phyloP scores from a whole-genome alignment of 2,888 invertebrate species.

The Pyrrhia umbra region DNA sequence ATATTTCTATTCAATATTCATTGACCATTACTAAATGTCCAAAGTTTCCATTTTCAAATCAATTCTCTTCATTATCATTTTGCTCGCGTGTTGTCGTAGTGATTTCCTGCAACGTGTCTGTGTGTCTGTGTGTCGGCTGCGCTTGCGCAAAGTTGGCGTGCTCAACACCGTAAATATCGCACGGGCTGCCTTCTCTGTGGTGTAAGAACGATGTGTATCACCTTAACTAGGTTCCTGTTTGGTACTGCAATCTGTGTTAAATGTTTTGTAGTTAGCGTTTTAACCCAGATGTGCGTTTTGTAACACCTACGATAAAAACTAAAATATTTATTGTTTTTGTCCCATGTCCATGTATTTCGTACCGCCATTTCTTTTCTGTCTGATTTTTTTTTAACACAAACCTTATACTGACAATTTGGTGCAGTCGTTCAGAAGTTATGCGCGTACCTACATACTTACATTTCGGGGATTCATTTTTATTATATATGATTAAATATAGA shows the following conservation, averaged over 20 bases:
- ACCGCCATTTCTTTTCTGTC: no score
- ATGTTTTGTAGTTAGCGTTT: constrained; percentile 13
- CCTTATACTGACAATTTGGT: no score
- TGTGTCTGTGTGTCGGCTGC: constrained; percentile 54
- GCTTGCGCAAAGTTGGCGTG: constrained; percentile 67
- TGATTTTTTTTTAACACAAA: no score
- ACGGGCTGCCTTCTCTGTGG: constrained; percentile 43
- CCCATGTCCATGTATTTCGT: no score
- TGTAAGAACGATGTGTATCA: constrained; percentile 55
- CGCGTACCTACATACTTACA: no score
- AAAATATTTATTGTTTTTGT: no score
- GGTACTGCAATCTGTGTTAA: constrained; percentile 29
- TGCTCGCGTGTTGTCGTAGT: constrained; percentile 58
- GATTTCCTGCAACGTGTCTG: constrained; percentile 67
- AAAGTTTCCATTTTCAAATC: constrained; percentile 30
- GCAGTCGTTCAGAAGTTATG: no score
- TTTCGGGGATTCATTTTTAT: no score
- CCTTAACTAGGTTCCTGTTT: constrained; percentile 40
- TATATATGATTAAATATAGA: no score
- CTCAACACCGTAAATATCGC: constrained; percentile 67
- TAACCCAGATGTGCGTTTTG: background rate
- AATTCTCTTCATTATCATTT: constrained; percentile 46
- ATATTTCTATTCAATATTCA: constrained; percentile 33
- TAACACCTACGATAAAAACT: no score
- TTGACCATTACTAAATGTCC: constrained; percentile 15